phyloP scores from a whole-genome alignment of 2,797 vertebrate species.

The Spinus pinus region DNA sequence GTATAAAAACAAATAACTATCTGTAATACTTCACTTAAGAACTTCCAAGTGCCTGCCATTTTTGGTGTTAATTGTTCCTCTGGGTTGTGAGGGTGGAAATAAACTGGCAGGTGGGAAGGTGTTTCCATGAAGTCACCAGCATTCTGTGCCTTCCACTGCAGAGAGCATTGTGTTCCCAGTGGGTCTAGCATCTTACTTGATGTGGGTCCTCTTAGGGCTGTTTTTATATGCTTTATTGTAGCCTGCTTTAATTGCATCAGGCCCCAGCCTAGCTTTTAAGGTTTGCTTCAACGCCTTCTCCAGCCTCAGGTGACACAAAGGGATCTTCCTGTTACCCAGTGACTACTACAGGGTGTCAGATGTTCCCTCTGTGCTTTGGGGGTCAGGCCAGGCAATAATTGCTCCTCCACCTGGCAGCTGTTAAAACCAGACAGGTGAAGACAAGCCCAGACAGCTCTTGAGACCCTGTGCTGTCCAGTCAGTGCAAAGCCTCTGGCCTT shows the following conservation, averaged over 20 bases:
- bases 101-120: fast-evolving
- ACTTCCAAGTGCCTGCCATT: neutral
- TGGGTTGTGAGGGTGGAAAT: neutral
- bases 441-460: neutral
- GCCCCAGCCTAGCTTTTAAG: neutral
- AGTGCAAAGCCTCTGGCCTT: neutral
- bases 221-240: neutral
- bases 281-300: neutral
- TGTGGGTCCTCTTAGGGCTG: neutral
- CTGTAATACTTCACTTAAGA: neutral
- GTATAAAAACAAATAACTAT: neutral
- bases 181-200: neutral
- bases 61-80: neutral
- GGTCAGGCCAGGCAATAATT: neutral
- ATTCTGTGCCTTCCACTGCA: neutral
- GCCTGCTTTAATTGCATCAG: neutral
- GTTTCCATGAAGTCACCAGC: neutral
- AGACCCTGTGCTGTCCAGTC: neutral
- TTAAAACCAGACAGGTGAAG: neutral
- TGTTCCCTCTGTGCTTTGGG: neutral
- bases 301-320: neutral
- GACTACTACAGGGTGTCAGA: fast-evolving
- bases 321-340: neutral
- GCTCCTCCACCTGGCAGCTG: neutral
- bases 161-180: fast-evolving